phyloP scores from a whole-genome alignment of 2,113 vertebrate species.

The Salvelinus sp. region DNA sequence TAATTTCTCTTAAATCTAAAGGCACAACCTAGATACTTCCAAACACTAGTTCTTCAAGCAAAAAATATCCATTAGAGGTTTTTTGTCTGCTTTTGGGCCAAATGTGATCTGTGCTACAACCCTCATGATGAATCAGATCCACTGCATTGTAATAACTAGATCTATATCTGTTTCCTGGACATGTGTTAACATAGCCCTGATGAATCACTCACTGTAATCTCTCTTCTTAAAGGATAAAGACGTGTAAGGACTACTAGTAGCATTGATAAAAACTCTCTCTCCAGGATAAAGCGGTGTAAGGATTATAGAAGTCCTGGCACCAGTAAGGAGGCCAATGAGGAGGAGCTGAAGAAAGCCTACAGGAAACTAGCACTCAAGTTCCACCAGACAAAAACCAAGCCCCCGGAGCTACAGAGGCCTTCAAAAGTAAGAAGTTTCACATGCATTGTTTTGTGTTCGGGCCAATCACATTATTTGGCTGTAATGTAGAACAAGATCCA shows the following conservation, averaged over 20 bases:
- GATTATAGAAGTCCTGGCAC: slow-evolving; percentile 97
- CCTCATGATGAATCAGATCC: too few relatives aligned
- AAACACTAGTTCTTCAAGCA: too few relatives aligned
- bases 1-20: too few relatives aligned
- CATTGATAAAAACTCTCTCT: slow-evolving; percentile 17
- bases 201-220: too few relatives aligned
- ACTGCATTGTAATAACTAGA: too few relatives aligned
- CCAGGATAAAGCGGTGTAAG: slow-evolving; percentile 95
- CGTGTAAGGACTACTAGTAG: neutral
- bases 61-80: too few relatives aligned
- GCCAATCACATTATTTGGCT: too few relatives aligned
- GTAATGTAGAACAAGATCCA: too few relatives aligned
- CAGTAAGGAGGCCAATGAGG: slow-evolving; percentile 88
- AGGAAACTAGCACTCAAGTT: slow-evolving; percentile 96
- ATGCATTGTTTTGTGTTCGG: neutral
- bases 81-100: too few relatives aligned
- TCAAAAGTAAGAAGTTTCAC: slow-evolving; percentile 86
- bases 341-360: slow-evolving; percentile 96
- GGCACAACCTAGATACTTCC: too few relatives aligned
- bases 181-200: neutral
- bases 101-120: too few relatives aligned
- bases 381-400: slow-evolving; percentile 96
- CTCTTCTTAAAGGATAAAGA: neutral
- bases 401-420: slow-evolving; percentile 96
- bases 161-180: neutral